A percentile compares a stretch with the other conserved stretches of the same genome.
These are phyloP conservation scores for Hemicentrotus pulcherrimus DNA, from an alignment of 35 echinoderm and acorn worm species.

Conservation along the genomic window DNA sequence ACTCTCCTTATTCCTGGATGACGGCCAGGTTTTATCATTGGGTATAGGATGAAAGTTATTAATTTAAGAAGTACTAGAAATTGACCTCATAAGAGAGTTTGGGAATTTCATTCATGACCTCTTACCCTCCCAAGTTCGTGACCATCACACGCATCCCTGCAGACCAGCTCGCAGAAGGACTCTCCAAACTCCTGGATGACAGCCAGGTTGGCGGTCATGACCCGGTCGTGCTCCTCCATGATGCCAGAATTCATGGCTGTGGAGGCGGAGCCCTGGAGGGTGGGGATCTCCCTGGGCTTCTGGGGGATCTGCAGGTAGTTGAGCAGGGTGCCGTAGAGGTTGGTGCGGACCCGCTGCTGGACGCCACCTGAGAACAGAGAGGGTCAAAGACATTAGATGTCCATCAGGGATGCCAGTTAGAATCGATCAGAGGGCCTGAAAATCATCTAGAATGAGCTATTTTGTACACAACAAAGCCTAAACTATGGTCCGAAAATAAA, in stretches of 20 bases:
- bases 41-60: too few relatives aligned
- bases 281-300: slow-evolving; percentile 70
- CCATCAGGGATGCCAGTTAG: too few relatives aligned
- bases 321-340: slow-evolving; percentile 86
- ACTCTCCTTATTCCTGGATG: slow-evolving; percentile 79
- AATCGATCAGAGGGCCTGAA: too few relatives aligned
- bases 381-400: background rate
- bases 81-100: too few relatives aligned
- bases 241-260: slow-evolving; percentile 66
- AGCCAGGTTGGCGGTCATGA: slow-evolving; percentile 72
- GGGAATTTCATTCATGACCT: too few relatives aligned
- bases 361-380: slow-evolving; percentile 60
- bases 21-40: slow-evolving; percentile 52
- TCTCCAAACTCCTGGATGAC: slow-evolving; percentile 88
- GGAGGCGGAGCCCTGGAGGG: slow-evolving; percentile 50
- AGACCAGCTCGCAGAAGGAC: slow-evolving; percentile 80
- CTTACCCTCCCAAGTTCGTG: slow-evolving; percentile 92
- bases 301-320: slow-evolving; percentile 89
- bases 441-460: too few relatives aligned
- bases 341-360: slow-evolving; percentile 78
- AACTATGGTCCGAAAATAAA: too few relatives aligned
- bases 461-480: too few relatives aligned
- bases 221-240: slow-evolving; percentile 75
- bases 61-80: too few relatives aligned
- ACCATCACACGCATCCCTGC: slow-evolving; percentile 90